Percentiles rank a stretch among this genome's conserved stretches.
Conservation (phyloP, 2,113 vertebrate species). For the Gymnobelideus leadbeateri region DNA sequence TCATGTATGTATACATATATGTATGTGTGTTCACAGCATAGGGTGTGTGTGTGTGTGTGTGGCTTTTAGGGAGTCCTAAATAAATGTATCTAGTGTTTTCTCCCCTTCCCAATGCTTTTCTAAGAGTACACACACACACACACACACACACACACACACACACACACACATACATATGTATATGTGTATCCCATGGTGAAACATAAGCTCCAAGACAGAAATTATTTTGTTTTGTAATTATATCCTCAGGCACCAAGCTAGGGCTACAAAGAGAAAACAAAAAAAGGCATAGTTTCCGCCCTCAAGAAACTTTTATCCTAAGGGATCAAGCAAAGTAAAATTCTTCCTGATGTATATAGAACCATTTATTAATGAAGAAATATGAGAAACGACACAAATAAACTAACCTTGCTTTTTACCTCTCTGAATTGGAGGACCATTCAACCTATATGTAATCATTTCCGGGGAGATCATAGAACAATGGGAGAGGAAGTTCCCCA, state of each 20-base stretch:
- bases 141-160: not conserved
- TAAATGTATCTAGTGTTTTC: not conserved
- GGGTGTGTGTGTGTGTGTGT: not conserved
- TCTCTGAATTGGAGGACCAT: not conserved
- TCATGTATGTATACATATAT: too few species aligned
- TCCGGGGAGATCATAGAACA: not conserved
- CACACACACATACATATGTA: not conserved
- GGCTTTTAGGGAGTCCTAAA: not conserved
- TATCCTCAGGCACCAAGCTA: not conserved
- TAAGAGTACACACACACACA: not conserved
- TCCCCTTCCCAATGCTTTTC: not conserved
- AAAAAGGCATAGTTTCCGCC: not conserved
- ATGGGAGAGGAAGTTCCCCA: not conserved
- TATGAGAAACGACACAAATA: not conserved
- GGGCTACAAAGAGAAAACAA: not conserved
- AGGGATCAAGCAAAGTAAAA: not conserved
- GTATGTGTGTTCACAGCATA: too few species aligned
- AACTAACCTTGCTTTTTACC: not conserved
- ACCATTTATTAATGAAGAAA: not conserved
- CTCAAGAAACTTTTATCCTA: not conserved
- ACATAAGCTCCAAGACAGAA: too few species aligned
- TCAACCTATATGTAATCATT: not conserved
- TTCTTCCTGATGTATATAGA: not conserved
- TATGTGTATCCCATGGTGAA: too few species aligned
- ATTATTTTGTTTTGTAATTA: not conserved